Percentiles rank a stretch among this genome's conserved stretches.
phyloP scores from a whole-genome alignment of 2,888 invertebrate species.

The Macropis europaea region DNA sequence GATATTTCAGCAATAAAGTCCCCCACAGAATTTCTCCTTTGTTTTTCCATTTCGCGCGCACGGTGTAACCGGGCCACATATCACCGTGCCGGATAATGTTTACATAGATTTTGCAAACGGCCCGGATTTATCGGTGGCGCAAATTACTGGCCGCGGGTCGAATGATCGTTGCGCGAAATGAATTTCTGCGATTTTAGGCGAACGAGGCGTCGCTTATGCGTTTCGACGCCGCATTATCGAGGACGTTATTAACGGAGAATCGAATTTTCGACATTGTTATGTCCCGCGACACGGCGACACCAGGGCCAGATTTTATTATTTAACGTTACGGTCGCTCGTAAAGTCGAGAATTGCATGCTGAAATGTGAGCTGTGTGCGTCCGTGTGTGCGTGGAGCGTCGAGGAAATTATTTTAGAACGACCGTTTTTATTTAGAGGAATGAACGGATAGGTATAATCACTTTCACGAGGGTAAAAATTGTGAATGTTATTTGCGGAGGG shows the following conservation, averaged over 20 bases:
- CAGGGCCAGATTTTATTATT: constrained; percentile 33
- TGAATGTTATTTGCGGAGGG: too few species aligned
- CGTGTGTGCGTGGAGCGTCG: not conserved
- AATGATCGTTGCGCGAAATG: constrained; percentile 43
- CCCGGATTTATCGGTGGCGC: constrained; percentile 40
- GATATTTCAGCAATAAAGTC: constrained; percentile 40
- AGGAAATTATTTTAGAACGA: constrained; percentile 40
- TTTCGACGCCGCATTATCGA: constrained; percentile 35
- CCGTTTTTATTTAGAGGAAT: too few species aligned
- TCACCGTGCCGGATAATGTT: constrained; percentile 44
- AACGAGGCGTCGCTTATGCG: not conserved
- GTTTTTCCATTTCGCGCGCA: not conserved
- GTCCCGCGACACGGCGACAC: not conserved
- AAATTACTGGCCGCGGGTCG: constrained; percentile 45
- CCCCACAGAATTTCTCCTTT: not conserved
- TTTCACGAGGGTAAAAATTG: too few species aligned
- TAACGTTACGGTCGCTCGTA: constrained; percentile 48
- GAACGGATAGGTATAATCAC: too few species aligned
- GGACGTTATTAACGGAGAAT: constrained; percentile 43
- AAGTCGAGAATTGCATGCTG: constrained; percentile 42
- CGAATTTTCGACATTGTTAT: constrained; percentile 36
- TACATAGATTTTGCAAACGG: constrained; percentile 43
- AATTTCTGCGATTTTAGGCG: constrained; percentile 35
- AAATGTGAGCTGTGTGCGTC: not conserved
- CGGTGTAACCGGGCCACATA: constrained; percentile 37